Conservation (phyloP, 64 coral and sea anemone species). For the Orbicella faveolata region DNA sequence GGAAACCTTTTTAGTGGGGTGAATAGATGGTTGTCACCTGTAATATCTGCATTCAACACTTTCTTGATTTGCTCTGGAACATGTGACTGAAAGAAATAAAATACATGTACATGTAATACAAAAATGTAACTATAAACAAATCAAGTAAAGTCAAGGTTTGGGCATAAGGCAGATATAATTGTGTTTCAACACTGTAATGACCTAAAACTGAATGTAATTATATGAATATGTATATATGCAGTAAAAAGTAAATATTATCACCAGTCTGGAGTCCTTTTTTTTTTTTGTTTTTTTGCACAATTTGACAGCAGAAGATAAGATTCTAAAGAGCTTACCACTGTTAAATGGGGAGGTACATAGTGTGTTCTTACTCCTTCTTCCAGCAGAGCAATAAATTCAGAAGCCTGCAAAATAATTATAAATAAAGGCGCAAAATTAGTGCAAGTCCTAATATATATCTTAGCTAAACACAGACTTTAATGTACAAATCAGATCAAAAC, state of each 20-base stretch:
- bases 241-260: too few relatives aligned
- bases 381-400: slow-evolving; percentile 57
- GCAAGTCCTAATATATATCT: too few relatives aligned
- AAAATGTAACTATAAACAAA: neutral
- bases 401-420: slow-evolving; percentile 15
- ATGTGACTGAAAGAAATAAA: slow-evolving; percentile 16
- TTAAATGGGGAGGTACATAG: slow-evolving; percentile 63
- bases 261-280: too few relatives aligned
- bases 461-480: too few relatives aligned
- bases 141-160: neutral
- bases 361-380: slow-evolving; percentile 70
- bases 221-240: too few relatives aligned
- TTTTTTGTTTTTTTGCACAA: too few relatives aligned
- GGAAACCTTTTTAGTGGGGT: slow-evolving; percentile 77
- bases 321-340: slow-evolving; percentile 53
- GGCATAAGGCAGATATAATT: too few relatives aligned
- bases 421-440: too few relatives aligned
- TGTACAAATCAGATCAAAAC: neutral
- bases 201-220: too few relatives aligned
- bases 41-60: slow-evolving; percentile 53
- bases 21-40: slow-evolving; percentile 48
- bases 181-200: too few relatives aligned
- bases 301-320: too few relatives aligned
- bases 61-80: slow-evolving; percentile 66
- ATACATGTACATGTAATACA: too few relatives aligned